Conservation (phyloP, 2,797 vertebrate genomes). For the Carapus acus region DNA sequence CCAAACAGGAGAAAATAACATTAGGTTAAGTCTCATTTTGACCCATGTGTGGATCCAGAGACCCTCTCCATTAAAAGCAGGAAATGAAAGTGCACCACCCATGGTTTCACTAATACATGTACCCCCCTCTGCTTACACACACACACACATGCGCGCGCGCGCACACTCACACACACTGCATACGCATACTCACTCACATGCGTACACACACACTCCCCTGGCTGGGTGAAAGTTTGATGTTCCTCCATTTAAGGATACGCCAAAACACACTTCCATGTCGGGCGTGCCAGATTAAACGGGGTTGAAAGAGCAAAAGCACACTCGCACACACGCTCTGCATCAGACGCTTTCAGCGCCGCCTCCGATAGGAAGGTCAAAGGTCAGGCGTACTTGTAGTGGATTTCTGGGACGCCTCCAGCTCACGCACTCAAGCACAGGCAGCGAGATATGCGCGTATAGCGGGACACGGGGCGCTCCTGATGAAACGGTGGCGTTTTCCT, state of each 20-base stretch:
- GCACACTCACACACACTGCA: too few species aligned
- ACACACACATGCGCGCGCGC: too few species aligned
- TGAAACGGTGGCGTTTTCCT: slow-evolving; percentile 29
- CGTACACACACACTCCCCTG: slow-evolving; percentile 33
- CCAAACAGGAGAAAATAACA: slow-evolving; percentile 67
- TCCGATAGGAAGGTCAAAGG: slow-evolving; percentile 43
- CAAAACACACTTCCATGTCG: slow-evolving; percentile 11
- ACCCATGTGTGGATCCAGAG: slow-evolving; percentile 70
- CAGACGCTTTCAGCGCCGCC: not conserved
- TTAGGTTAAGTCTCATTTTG: slow-evolving; percentile 74
- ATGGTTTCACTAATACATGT: slow-evolving; percentile 62
- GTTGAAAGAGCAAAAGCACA: not conserved
- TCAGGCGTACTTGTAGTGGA: slow-evolving; percentile 26
- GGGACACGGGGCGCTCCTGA: slow-evolving; percentile 27
- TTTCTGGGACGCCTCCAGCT: slow-evolving; percentile 31
- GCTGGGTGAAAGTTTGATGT: slow-evolving; percentile 20
- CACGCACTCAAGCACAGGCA: slow-evolving; percentile 43
- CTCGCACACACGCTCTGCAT: too few species aligned
- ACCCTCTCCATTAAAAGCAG: slow-evolving; percentile 65
- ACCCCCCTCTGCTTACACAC: slow-evolving; percentile 39
- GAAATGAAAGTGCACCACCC: slow-evolving; percentile 66
- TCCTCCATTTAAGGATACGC: slow-evolving; percentile 17
- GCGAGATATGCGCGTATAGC: slow-evolving; percentile 29
- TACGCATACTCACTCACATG: slow-evolving; percentile 4
- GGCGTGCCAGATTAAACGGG: slow-evolving; percentile 17